phyloP scores from a whole-genome alignment of 2,113 vertebrate genomes.

The Tylochromis polylepis region DNA sequence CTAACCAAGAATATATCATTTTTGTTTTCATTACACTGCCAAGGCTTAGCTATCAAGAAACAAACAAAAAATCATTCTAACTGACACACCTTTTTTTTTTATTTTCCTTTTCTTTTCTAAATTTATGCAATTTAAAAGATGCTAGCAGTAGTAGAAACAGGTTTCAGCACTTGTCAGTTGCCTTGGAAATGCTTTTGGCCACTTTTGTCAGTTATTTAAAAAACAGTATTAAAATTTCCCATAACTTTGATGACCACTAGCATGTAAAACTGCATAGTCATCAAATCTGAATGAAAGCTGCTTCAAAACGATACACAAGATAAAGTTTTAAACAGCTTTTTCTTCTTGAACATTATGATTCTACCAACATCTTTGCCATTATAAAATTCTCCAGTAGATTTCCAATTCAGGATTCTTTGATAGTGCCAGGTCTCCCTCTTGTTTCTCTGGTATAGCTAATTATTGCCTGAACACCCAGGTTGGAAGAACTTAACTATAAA shows the following conservation, averaged over 20 bases:
- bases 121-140: fast-evolving
- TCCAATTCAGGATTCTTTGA: background rate
- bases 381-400: background rate
- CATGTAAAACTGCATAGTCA: background rate
- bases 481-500: background rate
- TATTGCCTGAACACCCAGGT: background rate
- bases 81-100: background rate
- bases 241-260: background rate
- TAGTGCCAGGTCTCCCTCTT: background rate
- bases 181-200: background rate
- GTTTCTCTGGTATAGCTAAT: background rate
- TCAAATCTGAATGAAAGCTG: background rate
- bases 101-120: fast-evolving
- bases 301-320: background rate
- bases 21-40: background rate
- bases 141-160: background rate
- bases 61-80: background rate
- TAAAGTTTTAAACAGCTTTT: background rate
- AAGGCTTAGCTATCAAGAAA: fast-evolving
- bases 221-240: fast-evolving
- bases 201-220: background rate
- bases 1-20: fast-evolving
- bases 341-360: background rate
- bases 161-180: background rate
- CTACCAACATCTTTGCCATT: fast-evolving